Conservation (phyloP, 2,888 invertebrate genomes). For the Cephus nigrinus region DNA sequence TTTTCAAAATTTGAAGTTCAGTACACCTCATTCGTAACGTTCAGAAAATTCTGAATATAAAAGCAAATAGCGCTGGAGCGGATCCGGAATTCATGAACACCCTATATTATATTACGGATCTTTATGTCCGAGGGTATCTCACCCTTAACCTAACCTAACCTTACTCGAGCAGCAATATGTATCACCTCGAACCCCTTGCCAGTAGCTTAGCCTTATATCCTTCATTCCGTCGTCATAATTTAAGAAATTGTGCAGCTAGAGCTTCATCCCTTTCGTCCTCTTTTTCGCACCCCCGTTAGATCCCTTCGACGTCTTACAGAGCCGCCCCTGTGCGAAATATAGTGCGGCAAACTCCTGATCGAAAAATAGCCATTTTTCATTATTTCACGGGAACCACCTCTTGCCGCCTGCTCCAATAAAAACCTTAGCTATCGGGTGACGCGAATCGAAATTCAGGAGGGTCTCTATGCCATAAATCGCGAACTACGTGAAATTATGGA, state of each 20-base stretch:
- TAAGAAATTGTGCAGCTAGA: background rate
- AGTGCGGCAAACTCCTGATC: background rate
- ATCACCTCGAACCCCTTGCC: background rate
- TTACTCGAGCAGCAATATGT: background rate
- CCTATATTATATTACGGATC: slow-evolving; percentile 4
- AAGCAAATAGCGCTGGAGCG: slow-evolving; percentile 4
- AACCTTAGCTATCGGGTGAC: background rate
- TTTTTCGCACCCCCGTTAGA: background rate
- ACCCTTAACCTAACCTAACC: background rate
- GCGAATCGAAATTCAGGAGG: background rate
- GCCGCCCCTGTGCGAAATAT: background rate
- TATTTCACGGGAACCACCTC: background rate
- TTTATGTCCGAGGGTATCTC: background rate
- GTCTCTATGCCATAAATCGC: background rate
- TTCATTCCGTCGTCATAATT: slow-evolving; percentile 1
- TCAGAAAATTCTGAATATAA: background rate
- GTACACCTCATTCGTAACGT: background rate
- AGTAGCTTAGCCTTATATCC: background rate
- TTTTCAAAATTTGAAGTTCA: background rate
- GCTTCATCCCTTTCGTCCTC: background rate
- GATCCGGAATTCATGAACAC: slow-evolving; percentile 26
- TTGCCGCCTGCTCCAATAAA: background rate
- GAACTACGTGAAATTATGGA: background rate
- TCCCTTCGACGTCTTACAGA: background rate
- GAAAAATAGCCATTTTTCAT: background rate